Conservation (phyloP, 2,113 vertebrate genomes). For the Nymphicus hollandicus region DNA sequence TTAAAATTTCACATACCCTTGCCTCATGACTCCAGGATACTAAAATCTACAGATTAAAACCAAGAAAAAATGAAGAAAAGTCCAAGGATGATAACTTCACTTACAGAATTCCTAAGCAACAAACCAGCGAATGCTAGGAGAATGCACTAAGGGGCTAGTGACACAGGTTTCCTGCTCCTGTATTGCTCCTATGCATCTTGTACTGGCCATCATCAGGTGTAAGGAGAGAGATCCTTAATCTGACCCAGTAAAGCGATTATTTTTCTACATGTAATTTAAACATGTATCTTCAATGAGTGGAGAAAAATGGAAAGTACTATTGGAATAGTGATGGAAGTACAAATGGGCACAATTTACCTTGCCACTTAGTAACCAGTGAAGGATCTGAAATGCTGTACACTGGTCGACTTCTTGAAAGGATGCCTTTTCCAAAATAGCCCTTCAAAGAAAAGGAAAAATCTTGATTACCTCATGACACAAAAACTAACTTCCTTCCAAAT, state of each 20-base stretch:
- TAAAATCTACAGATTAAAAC: background rate
- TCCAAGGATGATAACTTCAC: background rate
- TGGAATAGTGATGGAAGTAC: background rate
- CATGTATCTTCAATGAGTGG: rapidly evolving
- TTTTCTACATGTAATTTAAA: background rate
- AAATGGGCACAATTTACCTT: slow-evolving; percentile 69
- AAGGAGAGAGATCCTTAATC: background rate
- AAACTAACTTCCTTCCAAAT: rapidly evolving
- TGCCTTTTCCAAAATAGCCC: slow-evolving; percentile 95
- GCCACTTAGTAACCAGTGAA: slow-evolving; percentile 74
- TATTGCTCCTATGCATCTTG: background rate
- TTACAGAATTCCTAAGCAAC: background rate
- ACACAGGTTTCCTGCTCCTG: rapidly evolving
- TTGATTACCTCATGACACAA: background rate
- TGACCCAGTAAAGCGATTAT: background rate
- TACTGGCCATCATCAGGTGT: background rate
- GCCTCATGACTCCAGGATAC: background rate
- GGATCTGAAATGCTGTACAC: slow-evolving; percentile 80
- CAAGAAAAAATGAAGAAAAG: background rate
- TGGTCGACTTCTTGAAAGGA: slow-evolving; percentile 88
- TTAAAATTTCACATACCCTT: background rate
- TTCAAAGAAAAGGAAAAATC: slow-evolving; percentile 46
- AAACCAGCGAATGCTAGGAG: background rate
- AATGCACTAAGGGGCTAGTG: background rate
- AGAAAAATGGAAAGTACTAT: background rate